Evolutionary conservation across 2,888 invertebrate species (phyloP).

Genomic region (Mesorhabditis belari): DNA sequence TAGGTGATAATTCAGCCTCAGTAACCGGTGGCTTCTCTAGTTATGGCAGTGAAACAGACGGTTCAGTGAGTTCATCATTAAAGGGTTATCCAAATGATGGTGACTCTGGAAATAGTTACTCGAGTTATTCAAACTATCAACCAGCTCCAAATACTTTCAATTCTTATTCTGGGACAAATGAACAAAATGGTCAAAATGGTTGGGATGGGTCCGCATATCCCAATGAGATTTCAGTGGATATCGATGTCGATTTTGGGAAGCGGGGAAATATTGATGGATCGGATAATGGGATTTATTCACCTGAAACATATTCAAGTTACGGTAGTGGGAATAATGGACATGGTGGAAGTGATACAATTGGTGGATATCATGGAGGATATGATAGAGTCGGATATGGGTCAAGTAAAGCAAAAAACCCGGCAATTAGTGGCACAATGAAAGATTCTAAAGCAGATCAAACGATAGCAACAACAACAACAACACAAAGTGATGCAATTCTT

Average conservation of each 20-base stretch:
- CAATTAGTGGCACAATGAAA: too few relatives aligned
- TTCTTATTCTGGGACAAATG: slow-evolving; percentile 69
- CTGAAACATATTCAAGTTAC: slow-evolving; percentile 21
- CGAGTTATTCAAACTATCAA: not conserved
- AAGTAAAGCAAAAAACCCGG: slow-evolving; percentile 69
- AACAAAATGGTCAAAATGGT: slow-evolving; percentile 71
- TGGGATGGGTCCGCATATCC: not conserved
- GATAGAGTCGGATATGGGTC: not conserved
- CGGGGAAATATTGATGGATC: slow-evolving; percentile 23
- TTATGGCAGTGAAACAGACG: too few relatives aligned
- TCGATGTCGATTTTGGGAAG: slow-evolving; percentile 25
- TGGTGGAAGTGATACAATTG: not conserved
- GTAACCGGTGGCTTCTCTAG: too few relatives aligned
- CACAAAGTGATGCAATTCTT: too few relatives aligned
- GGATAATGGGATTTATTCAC: slow-evolving; percentile 15
- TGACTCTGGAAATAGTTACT: too few relatives aligned
- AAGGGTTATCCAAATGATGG: too few relatives aligned
- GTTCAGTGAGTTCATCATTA: too few relatives aligned
- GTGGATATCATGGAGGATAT: not conserved
- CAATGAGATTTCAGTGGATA: slow-evolving; percentile 17
- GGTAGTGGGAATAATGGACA: too few relatives aligned
- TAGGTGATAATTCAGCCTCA: too few relatives aligned
- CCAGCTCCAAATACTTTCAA: not conserved
- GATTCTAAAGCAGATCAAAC: too few relatives aligned
- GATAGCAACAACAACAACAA: too few relatives aligned